phyloP scores from a whole-genome alignment of 2,888 invertebrate genomes.

The Tachystola acroxantha region DNA sequence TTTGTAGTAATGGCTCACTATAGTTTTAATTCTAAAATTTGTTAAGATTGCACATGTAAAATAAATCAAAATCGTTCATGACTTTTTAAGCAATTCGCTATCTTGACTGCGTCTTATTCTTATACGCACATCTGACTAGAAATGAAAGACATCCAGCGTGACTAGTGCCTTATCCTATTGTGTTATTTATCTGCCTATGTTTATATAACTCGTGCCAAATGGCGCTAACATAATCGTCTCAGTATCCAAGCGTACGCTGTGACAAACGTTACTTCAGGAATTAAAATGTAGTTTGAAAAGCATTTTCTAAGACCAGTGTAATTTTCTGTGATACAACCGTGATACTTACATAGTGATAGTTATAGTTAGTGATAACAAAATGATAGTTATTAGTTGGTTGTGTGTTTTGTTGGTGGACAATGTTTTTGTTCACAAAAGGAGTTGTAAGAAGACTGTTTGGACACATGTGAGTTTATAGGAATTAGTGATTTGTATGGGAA shows the following conservation, averaged over 20 bases:
- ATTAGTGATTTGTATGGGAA: no score
- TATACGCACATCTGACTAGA: no score
- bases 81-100: no score
- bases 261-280: no score
- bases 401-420: conserved; percentile 33
- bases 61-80: no score
- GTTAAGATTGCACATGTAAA: no score
- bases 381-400: conserved; percentile 65
- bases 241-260: conserved; percentile 2
- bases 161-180: conserved; percentile 17
- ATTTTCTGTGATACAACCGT: conserved; percentile 55
- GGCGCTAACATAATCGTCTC: background rate
- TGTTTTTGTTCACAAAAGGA: conserved; percentile 32
- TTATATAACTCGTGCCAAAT: conserved; percentile 29
- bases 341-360: no score
- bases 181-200: conserved; percentile 22
- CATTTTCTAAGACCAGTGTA: conserved; percentile 6
- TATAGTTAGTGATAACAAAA: conserved; percentile 25
- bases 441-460: conserved; percentile 26
- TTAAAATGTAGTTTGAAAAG: conserved; percentile 14
- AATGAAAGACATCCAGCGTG: background rate
- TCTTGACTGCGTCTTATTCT: no score
- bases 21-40: no score
- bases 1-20: no score
- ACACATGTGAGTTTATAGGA: conserved; percentile 42